phyloP scores from a whole-genome alignment of 1,140 invertebrate genomes.

The Bombus cullumanus region DNA sequence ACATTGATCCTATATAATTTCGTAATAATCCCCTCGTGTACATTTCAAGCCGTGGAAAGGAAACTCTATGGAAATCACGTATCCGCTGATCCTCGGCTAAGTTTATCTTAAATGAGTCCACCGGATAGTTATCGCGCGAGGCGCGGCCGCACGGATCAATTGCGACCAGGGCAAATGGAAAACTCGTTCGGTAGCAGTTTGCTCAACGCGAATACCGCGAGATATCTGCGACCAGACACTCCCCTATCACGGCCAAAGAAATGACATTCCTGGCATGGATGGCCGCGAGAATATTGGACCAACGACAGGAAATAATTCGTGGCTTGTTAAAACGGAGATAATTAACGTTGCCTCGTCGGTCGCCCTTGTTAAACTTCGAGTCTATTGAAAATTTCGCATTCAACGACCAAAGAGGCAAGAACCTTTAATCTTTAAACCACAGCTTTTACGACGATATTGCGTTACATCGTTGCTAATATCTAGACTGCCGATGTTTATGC shows the following conservation, averaged over 20 bases:
- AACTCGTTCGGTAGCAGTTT: constrained; percentile 61
- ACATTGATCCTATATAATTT: constrained; percentile 73
- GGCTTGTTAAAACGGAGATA: constrained; percentile 60
- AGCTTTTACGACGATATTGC: not conserved
- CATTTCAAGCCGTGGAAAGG: constrained; percentile 42
- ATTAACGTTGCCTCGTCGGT: constrained; percentile 55
- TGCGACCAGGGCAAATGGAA: constrained; percentile 54
- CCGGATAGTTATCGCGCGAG: constrained; percentile 52
- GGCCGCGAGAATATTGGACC: constrained; percentile 23
- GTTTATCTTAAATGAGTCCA: constrained; percentile 70
- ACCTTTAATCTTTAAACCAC: constrained; percentile 28
- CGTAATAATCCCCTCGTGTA: constrained; percentile 71
- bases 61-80: constrained; percentile 68
- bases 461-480: constrained; percentile 1
- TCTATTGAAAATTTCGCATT: constrained; percentile 33
- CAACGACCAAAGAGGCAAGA: no score
- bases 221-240: constrained; percentile 45
- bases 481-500: not conserved
- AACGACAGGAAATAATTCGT: constrained; percentile 46
- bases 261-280: no score
- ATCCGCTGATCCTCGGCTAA: constrained; percentile 63
- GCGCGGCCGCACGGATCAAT: constrained; percentile 53
- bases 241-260: not conserved
- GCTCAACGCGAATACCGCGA: constrained; percentile 41
- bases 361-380: constrained; percentile 15